Evolutionary conservation across 2,113 vertebrate genomes (phyloP).

Genomic region (Mus musculus): DNA sequence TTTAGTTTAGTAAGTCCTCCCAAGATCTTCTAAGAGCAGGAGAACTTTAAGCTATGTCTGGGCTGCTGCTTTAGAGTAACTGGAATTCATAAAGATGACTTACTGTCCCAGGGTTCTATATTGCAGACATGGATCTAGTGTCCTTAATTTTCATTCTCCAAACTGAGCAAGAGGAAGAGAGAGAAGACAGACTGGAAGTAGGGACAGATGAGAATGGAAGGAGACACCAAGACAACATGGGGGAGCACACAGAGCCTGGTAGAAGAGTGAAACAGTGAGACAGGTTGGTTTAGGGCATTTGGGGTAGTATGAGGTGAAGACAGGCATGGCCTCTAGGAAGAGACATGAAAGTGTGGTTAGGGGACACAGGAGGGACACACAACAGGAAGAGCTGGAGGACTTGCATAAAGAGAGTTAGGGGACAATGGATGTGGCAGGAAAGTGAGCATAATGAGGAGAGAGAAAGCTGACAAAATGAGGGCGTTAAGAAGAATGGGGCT

Average conservation of each 20-base stretch:
- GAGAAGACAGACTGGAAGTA: neutral
- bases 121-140: neutral
- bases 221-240: neutral
- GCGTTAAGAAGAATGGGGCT: neutral
- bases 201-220: neutral
- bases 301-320: neutral
- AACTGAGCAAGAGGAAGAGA: neutral
- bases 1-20: neutral
- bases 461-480: neutral
- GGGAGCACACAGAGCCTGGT: neutral
- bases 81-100: neutral
- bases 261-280: neutral
- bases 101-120: neutral
- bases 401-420: neutral
- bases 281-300: neutral
- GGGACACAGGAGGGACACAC: neutral
- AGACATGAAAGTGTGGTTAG: neutral
- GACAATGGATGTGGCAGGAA: neutral
- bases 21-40: neutral
- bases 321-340: neutral
- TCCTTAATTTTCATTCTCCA: slow-evolving; percentile 17
- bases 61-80: neutral
- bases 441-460: neutral
- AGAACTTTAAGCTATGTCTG: neutral
- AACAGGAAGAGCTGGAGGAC: neutral